Percentiles rank a stretch among this genome's conserved stretches.
Conservation (phyloP, 2,797 vertebrate species). For the Xenentodon cancila region DNA sequence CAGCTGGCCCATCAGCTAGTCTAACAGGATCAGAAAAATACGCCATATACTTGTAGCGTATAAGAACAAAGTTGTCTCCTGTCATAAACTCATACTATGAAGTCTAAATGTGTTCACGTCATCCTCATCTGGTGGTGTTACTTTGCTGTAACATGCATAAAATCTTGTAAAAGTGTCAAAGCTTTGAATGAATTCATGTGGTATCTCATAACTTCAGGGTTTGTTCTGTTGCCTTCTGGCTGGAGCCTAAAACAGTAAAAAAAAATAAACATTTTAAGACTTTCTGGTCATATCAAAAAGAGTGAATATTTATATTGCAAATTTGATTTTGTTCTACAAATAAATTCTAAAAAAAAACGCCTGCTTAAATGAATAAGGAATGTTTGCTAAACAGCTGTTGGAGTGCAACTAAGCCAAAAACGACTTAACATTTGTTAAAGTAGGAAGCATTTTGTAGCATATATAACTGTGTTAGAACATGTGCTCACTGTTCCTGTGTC, state of each 20-base stretch:
- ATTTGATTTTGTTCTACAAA: background rate
- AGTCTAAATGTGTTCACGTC: constrained; percentile 35
- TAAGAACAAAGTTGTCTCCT: constrained; percentile 23
- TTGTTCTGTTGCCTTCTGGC: background rate
- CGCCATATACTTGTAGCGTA: constrained; percentile 17
- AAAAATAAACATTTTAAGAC: background rate
- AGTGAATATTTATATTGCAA: constrained; percentile 3
- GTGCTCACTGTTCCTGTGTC: no score
- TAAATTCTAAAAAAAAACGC: constrained; percentile 1
- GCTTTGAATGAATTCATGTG: constrained; percentile 38
- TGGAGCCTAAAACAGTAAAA: constrained; percentile 5
- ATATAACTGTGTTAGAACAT: no score
- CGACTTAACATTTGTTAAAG: background rate
- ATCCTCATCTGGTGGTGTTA: constrained; percentile 21
- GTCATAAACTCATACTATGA: constrained; percentile 10
- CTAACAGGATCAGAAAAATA: constrained; percentile 58
- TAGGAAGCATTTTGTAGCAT: no score
- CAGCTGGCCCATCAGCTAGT: constrained; percentile 71
- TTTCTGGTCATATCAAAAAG: constrained; percentile 1
- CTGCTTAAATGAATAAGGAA: constrained; percentile 2
- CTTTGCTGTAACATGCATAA: constrained; percentile 18
- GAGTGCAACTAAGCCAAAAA: constrained; percentile 9
- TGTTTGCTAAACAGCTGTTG: constrained; percentile 10
- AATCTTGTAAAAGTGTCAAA: constrained; percentile 14
- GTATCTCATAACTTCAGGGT: constrained; percentile 2